Percentiles rank a stretch among this genome's conserved stretches.
Conservation (phyloP, 2,888 invertebrate species). For the Cephus pulcher region DNA sequence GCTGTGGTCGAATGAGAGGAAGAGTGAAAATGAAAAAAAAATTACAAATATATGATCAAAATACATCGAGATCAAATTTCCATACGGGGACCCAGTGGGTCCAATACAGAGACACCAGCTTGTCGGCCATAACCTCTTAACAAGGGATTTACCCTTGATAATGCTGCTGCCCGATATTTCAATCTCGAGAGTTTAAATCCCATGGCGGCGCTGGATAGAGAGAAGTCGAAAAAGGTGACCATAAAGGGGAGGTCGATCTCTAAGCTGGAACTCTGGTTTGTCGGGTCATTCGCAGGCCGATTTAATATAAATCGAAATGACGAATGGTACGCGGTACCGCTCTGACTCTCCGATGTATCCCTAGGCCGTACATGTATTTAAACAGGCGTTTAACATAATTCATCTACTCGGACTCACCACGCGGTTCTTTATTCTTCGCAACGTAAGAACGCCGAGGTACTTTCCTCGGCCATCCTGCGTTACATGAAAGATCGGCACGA, state of each 20-base stretch:
- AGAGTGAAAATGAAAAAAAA: not conserved
- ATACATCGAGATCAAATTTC: not conserved
- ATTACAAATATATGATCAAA: not conserved
- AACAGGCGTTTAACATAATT: conserved; percentile 64
- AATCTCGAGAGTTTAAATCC: conserved; percentile 10
- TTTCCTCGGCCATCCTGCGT: not conserved
- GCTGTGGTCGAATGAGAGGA: not conserved
- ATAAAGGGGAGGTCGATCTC: not conserved
- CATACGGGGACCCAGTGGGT: not conserved
- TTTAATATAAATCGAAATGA: conserved; percentile 65
- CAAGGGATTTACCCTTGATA: not conserved
- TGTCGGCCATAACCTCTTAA: not conserved
- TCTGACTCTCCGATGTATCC: conserved; percentile 57
- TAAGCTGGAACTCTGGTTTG: conserved; percentile 29
- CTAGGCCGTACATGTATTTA: conserved; percentile 62
- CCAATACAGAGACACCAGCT: not conserved
- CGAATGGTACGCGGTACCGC: conserved; percentile 57
- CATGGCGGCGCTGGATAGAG: not conserved
- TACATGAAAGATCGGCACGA: not conserved
- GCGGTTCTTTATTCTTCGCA: not conserved
- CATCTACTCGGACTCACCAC: conserved; percentile 46
- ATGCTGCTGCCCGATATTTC: conserved; percentile 11
- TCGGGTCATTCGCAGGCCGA: conserved; percentile 54
- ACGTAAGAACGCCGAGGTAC: conserved; percentile 5
- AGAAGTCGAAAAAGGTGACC: conserved; percentile 13